Conservation (phyloP, 2,797 vertebrate genomes). For the Lacerta agilis region DNA sequence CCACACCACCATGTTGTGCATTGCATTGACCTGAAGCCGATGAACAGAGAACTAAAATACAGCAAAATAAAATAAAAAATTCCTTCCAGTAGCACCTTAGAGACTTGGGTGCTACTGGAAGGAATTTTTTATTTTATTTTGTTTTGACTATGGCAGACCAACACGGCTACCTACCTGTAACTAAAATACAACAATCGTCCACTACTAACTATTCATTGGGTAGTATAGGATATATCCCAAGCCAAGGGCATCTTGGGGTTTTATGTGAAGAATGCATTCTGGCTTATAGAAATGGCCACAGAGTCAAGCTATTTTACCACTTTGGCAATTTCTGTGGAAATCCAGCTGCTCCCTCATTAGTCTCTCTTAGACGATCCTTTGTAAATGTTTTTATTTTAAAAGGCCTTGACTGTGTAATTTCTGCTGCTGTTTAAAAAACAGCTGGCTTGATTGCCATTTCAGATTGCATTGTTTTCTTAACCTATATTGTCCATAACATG, state of each 20-base stretch:
- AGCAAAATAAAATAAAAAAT: background rate
- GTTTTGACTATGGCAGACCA: too few species aligned
- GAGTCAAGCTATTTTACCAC: background rate
- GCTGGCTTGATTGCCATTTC: background rate
- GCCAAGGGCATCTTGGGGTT: background rate
- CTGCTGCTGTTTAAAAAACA: background rate
- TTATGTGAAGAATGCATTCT: background rate
- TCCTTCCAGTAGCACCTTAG: too few species aligned
- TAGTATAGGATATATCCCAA: background rate
- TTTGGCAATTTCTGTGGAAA: constrained; percentile 3
- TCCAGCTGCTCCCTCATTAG: background rate
- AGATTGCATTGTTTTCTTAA: background rate
- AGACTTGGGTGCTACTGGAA: too few species aligned
- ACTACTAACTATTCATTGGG: background rate
- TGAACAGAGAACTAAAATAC: background rate
- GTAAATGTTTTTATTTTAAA: background rate
- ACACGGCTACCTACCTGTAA: too few species aligned
- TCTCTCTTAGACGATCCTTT: background rate
- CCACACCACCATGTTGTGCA: background rate
- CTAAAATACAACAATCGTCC: background rate
- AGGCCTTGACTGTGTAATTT: background rate
- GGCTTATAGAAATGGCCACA: background rate
- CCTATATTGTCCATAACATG: too few species aligned
- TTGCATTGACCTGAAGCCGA: background rate
- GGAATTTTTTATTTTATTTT: too few species aligned